phyloP scores from a whole-genome alignment of 2,113 vertebrate genomes.

The Paralichthys olivaceus region DNA sequence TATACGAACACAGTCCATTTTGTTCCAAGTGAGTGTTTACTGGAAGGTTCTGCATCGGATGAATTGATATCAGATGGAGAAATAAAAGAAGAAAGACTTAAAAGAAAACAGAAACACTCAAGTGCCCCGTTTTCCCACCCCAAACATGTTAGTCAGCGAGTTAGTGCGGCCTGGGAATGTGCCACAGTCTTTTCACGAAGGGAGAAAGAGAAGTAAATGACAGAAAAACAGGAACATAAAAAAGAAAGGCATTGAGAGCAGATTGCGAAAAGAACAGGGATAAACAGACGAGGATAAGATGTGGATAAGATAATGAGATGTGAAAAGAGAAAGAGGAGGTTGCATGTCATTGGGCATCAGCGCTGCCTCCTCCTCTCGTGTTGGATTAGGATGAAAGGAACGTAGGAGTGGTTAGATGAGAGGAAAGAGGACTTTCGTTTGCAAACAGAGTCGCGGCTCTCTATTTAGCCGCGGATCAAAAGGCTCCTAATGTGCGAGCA shows the following conservation, averaged over 20 bases:
- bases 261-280: not conserved
- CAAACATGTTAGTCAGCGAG: conserved; percentile 32
- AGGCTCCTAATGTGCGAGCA: conserved; percentile 80
- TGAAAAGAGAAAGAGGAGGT: not conserved
- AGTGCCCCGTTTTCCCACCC: conserved; percentile 22
- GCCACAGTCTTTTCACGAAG: conserved; percentile 21
- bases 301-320: conserved; percentile 17
- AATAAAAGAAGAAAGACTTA: conserved; percentile 24
- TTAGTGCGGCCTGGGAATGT: conserved; percentile 41
- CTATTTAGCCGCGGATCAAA: conserved; percentile 68
- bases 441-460: conserved; percentile 32
- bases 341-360: conserved; percentile 9
- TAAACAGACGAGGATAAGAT: conserved; percentile 9
- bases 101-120: conserved; percentile 32
- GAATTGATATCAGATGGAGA: conserved; percentile 53
- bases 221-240: conserved; percentile 8
- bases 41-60: conserved; percentile 35
- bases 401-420: conserved; percentile 32
- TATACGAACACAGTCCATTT: conserved; percentile 14
- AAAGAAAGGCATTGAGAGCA: not conserved
- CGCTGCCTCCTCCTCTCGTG: conserved; percentile 11
- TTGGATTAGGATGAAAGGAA: conserved; percentile 53
- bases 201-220: conserved; percentile 23
- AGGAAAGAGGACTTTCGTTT: conserved; percentile 18
- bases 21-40: conserved; percentile 46